phyloP scores from a whole-genome alignment of 2,888 invertebrate genomes.

The Tricholauxania praeusta region DNA sequence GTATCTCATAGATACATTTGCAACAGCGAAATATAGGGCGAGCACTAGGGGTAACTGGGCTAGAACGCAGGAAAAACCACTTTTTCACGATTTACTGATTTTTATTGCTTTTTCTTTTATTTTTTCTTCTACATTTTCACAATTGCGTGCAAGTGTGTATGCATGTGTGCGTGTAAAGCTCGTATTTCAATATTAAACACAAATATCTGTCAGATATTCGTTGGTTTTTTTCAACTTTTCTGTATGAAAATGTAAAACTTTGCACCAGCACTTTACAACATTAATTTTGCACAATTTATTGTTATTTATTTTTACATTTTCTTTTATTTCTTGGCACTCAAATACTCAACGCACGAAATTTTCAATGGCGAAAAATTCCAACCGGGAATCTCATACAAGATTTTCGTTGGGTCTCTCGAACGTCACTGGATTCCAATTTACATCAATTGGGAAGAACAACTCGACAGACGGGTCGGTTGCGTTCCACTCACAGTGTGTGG shows the following conservation, averaged over 20 bases:
- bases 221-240: neutral
- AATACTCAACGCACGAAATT: constrained; percentile 25
- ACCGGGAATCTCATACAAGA: constrained; percentile 49
- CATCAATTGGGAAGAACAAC: constrained; percentile 48
- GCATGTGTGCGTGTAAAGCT: too few species aligned
- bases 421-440: constrained; percentile 48
- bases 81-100: constrained; percentile 15
- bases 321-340: constrained; percentile 22
- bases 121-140: constrained; percentile 7
- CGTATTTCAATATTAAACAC: neutral
- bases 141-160: neutral
- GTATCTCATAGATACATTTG: constrained; percentile 32
- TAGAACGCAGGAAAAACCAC: constrained; percentile 27
- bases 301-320: constrained; percentile 28
- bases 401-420: constrained; percentile 50
- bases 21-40: neutral
- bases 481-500: neutral
- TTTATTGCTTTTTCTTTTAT: constrained; percentile 9
- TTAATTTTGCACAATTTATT: constrained; percentile 11
- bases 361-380: constrained; percentile 43
- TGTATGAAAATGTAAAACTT: neutral
- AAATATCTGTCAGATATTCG: neutral
- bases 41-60: neutral
- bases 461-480: constrained; percentile 22
- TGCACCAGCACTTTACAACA: neutral